phyloP scores from a whole-genome alignment of 2,888 invertebrate genomes.

The Marasmarcha lunaedactyla region DNA sequence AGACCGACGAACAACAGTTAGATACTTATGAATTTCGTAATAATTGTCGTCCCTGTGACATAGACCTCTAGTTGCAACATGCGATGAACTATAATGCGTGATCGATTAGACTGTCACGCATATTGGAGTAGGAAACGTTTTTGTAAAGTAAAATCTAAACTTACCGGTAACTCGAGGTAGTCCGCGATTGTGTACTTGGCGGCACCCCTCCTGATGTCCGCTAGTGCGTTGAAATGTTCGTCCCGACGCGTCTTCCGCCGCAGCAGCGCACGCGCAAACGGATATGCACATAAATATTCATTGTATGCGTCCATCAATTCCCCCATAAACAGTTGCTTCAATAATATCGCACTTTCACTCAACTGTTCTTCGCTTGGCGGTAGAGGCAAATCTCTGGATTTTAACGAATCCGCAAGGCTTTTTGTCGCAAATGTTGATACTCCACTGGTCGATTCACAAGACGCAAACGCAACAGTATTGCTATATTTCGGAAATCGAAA shows the following conservation, averaged over 20 bases:
- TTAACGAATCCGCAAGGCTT: constrained; percentile 42
- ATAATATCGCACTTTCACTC: constrained; percentile 53
- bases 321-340: constrained; percentile 73
- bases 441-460: constrained; percentile 60
- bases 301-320: constrained; percentile 76
- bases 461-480: constrained; percentile 57
- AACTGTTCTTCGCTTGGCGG: constrained; percentile 37
- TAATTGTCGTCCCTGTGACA: constrained; percentile 7
- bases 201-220: constrained; percentile 74
- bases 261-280: constrained; percentile 70
- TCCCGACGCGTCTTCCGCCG: constrained; percentile 73
- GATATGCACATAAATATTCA: constrained; percentile 73
- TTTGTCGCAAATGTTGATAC: constrained; percentile 49
- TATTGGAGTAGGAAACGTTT: not conserved
- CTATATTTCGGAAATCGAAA: constrained; percentile 65
- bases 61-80: constrained; percentile 1
- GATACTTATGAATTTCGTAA: constrained; percentile 25
- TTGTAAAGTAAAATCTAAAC: constrained; percentile 28
- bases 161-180: constrained; percentile 77
- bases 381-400: constrained; percentile 47
- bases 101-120: not conserved
- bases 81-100: not conserved
- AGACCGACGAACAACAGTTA: constrained; percentile 36
- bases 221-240: constrained; percentile 76
- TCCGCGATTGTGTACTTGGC: constrained; percentile 74